Conservation (phyloP, 1,140 invertebrate genomes). For the Musca vetustissima region DNA sequence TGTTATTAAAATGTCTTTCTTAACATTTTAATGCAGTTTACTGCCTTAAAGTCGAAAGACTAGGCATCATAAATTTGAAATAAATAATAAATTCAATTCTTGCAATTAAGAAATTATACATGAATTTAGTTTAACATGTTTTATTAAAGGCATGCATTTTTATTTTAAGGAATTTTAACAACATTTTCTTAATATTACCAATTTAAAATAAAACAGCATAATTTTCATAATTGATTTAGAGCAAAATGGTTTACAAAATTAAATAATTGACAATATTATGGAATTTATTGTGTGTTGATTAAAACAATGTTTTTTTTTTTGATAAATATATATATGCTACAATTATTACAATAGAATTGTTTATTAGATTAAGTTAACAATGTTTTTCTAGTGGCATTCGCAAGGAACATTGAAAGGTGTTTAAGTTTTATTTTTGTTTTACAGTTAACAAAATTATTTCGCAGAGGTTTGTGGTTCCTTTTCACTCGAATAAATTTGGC, state of each 20-base stretch:
- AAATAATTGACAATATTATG: background rate
- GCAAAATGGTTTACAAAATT: conserved; percentile 12
- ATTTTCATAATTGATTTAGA: background rate
- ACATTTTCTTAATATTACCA: conserved; percentile 7
- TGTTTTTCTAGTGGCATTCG: conserved; percentile 11
- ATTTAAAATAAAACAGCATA: background rate
- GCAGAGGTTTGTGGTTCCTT: background rate
- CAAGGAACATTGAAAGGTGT: background rate
- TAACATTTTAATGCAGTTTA: too few relatives aligned
- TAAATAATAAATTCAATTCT: too few relatives aligned
- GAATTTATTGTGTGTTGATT: background rate
- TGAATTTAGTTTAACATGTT: background rate
- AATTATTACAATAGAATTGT: conserved; percentile 2
- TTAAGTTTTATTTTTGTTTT: conserved; percentile 5
- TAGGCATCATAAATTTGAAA: too few relatives aligned
- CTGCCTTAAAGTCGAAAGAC: too few relatives aligned
- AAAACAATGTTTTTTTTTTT: background rate
- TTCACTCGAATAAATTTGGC: background rate
- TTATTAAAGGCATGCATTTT: conserved; percentile 17
- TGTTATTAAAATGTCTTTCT: too few relatives aligned
- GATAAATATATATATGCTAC: conserved; percentile 3
- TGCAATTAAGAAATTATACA: too few relatives aligned
- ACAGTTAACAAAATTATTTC: conserved; percentile 1
- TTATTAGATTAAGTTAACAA: background rate
- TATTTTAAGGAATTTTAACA: conserved; percentile 15